These are phyloP conservation scores for Oxytorus armatus DNA, from an alignment of 2,888 invertebrate species.

Conservation along the genomic window DNA sequence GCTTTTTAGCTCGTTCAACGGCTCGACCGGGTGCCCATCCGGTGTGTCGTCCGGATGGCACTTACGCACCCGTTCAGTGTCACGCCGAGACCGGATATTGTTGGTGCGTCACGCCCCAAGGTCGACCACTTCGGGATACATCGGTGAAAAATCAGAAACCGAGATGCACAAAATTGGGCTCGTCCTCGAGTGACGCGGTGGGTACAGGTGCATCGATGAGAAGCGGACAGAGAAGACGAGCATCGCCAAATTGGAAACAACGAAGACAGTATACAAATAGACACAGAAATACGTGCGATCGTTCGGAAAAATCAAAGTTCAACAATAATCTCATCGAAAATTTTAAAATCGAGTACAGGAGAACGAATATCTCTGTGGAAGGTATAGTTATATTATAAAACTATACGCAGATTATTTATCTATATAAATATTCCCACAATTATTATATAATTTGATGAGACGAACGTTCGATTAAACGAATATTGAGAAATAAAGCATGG, in stretches of 20 bases:
- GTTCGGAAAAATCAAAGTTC: constrained; percentile 91
- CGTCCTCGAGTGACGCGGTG: constrained; percentile 5
- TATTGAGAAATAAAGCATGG: too few relatives aligned
- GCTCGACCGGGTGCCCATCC: constrained; percentile 89
- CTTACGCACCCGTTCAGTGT: constrained; percentile 94
- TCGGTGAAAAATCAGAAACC: constrained; percentile 90
- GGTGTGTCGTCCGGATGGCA: constrained; percentile 93
- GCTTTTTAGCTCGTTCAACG: constrained; percentile 83
- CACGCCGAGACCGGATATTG: constrained; percentile 91
- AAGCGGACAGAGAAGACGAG: constrained; percentile 77
- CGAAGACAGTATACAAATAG: constrained; percentile 80
- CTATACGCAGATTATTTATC: too few relatives aligned
- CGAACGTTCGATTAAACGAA: too few relatives aligned
- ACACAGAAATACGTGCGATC: constrained; percentile 87
- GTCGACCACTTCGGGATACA: constrained; percentile 93
- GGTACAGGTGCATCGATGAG: constrained; percentile 70
- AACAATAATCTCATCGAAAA: constrained; percentile 94
- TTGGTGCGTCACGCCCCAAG: constrained; percentile 96
- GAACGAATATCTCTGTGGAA: constrained; percentile 80
- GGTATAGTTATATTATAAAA: too few relatives aligned
- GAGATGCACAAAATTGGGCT: constrained; percentile 86
- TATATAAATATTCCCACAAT: too few relatives aligned
- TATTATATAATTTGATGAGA: too few relatives aligned
- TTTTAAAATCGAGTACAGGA: constrained; percentile 91
- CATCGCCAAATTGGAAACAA: constrained; percentile 77